Conservation (phyloP, 2,888 invertebrate genomes). For the Lithodes maja region DNA sequence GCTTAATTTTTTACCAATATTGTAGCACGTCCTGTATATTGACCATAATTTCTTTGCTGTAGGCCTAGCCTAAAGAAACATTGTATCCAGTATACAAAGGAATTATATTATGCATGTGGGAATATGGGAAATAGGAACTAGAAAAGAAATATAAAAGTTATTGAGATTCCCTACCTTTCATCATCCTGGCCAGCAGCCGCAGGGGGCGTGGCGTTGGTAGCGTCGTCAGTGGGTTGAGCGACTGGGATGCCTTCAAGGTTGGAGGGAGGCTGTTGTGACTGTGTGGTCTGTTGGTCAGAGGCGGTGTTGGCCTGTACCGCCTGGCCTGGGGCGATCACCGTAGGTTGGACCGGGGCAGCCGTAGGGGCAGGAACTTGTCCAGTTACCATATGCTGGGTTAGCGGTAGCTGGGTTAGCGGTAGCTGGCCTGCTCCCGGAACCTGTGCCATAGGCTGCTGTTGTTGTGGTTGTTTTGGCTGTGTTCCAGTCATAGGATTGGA, state of each 20-base stretch:
- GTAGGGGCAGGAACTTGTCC: constrained; percentile 32
- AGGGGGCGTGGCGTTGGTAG: constrained; percentile 53
- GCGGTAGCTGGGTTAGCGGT: constrained; percentile 40
- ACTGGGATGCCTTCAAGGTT: constrained; percentile 57
- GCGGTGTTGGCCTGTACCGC: constrained; percentile 21
- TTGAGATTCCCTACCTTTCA: constrained; percentile 55
- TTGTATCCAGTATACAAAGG: too few relatives aligned
- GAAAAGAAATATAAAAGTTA: not conserved
- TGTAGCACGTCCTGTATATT: too few relatives aligned
- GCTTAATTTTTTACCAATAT: too few relatives aligned
- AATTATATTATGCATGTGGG: too few relatives aligned
- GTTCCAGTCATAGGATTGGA: constrained; percentile 28
- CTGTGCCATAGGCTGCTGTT: constrained; percentile 3
- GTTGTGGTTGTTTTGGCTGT: constrained; percentile 17
- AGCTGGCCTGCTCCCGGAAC: constrained; percentile 16
- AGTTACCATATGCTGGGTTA: constrained; percentile 46
- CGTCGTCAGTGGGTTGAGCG: constrained; percentile 45
- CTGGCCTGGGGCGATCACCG: constrained; percentile 36
- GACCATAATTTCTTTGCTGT: too few relatives aligned
- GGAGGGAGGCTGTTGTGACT: constrained; percentile 44
- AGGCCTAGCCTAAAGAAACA: too few relatives aligned
- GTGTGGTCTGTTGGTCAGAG: constrained; percentile 26
- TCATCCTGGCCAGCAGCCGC: constrained; percentile 54
- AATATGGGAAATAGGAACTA: too few relatives aligned
- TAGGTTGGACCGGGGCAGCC: constrained; percentile 28